A percentile compares a stretch with the other conserved stretches of the same genome.
Conservation (phyloP, 2,888 invertebrate species). For the Brenthis ino region DNA sequence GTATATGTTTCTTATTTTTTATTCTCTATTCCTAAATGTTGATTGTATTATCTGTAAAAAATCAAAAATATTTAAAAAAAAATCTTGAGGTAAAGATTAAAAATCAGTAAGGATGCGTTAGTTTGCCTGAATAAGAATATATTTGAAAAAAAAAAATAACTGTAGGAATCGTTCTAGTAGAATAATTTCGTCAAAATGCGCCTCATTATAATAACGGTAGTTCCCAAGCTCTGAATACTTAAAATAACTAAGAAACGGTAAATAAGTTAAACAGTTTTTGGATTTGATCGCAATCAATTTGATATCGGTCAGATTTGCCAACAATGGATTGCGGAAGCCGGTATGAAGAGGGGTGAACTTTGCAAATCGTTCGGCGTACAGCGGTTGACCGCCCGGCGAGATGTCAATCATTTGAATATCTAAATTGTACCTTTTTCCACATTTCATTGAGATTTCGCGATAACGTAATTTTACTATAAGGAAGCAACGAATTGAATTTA, state of each 20-base stretch:
- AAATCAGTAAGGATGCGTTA: too few relatives aligned
- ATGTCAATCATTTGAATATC: constrained; percentile 82
- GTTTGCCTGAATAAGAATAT: too few relatives aligned
- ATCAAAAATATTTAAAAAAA: too few relatives aligned
- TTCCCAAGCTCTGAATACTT: constrained; percentile 58
- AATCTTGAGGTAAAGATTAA: too few relatives aligned
- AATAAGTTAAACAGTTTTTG: constrained; percentile 68
- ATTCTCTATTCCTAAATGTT: too few relatives aligned
- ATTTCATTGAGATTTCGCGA: constrained; percentile 73
- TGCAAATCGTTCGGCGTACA: constrained; percentile 46
- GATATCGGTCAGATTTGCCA: constrained; percentile 67
- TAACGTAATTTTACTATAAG: constrained; percentile 68
- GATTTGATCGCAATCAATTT: constrained; percentile 69
- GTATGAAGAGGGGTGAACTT: constrained; percentile 53
- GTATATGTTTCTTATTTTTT: too few relatives aligned
- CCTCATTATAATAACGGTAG: constrained; percentile 55
- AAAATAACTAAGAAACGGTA: constrained; percentile 52
- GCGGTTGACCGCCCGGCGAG: constrained; percentile 76
- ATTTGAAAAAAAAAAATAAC: too few relatives aligned
- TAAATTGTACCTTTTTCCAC: constrained; percentile 67
- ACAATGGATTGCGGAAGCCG: constrained; percentile 64
- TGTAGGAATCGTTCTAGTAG: not conserved
- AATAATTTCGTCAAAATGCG: not conserved
- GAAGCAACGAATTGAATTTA: constrained; percentile 69
- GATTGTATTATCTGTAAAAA: too few relatives aligned